A percentile compares a stretch with the other conserved stretches of the same genome.
Evolutionary conservation across 2,113 vertebrate genomes (phyloP).

Genomic region (Osmerus eperlanus): DNA sequence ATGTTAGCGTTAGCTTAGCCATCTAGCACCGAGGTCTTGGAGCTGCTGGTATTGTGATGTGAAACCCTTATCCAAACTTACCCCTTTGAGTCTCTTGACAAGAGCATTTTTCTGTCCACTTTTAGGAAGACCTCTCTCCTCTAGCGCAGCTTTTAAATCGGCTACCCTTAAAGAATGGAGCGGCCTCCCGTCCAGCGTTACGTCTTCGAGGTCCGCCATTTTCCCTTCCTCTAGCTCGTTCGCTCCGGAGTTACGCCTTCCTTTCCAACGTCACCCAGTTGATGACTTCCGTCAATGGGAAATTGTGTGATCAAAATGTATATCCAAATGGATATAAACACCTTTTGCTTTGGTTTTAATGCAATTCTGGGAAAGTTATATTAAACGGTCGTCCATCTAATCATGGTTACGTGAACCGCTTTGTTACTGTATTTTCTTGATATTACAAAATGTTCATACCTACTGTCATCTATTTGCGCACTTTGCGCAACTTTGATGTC

Average conservation of each 20-base stretch:
- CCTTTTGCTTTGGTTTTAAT: too few relatives aligned
- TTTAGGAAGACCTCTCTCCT: slow-evolving; percentile 85
- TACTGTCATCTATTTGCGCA: too few relatives aligned
- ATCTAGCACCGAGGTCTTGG: slow-evolving; percentile 17
- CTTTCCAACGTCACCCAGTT: slow-evolving; percentile 32
- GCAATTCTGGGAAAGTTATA: too few relatives aligned
- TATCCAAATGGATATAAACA: not conserved
- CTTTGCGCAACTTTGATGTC: too few relatives aligned
- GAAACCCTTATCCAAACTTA: slow-evolving; percentile 63
- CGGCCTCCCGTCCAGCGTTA: slow-evolving; percentile 93
- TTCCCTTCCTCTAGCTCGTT: slow-evolving; percentile 74
- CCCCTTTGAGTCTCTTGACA: slow-evolving; percentile 90
- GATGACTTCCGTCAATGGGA: slow-evolving; percentile 13
- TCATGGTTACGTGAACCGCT: too few relatives aligned
- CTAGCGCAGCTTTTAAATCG: slow-evolving; percentile 86
- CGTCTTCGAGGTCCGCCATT: slow-evolving; percentile 97
- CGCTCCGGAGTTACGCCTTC: slow-evolving; percentile 64
- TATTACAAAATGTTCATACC: too few relatives aligned
- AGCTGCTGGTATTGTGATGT: not conserved
- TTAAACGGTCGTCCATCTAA: too few relatives aligned
- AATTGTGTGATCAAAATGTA: not conserved
- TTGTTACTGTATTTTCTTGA: too few relatives aligned
- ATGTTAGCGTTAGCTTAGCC: slow-evolving; percentile 36
- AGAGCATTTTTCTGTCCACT: slow-evolving; percentile 90
- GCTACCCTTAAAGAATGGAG: slow-evolving; percentile 89